Conservation (phyloP, 2,797 vertebrate genomes). For the Peromyscus melanophrys region DNA sequence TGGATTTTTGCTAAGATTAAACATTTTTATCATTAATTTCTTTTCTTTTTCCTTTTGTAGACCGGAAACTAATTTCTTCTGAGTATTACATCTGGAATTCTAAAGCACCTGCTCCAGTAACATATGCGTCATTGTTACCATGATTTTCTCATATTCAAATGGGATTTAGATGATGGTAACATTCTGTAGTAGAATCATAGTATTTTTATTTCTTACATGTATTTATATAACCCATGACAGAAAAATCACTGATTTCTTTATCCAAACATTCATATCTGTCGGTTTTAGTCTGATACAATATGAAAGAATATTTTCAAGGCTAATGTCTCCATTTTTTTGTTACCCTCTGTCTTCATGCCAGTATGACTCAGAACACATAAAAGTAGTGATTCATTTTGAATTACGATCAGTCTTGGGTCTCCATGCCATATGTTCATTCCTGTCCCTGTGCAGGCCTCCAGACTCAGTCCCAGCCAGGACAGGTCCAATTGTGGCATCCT, state of each 20-base stretch:
- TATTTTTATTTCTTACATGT: slow-evolving; percentile 66
- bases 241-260: slow-evolving; percentile 68
- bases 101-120: slow-evolving; percentile 93
- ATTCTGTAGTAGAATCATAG: slow-evolving; percentile 70
- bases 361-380: slow-evolving; percentile 47
- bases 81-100: slow-evolving; percentile 99
- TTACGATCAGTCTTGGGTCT: background rate
- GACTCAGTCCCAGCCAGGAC: background rate
- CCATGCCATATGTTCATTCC: background rate
- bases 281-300: slow-evolving; percentile 10
- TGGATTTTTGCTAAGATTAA: slow-evolving; percentile 61
- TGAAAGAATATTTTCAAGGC: slow-evolving; percentile 68
- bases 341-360: slow-evolving; percentile 62
- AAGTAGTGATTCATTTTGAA: background rate
- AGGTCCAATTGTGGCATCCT: background rate
- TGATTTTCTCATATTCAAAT: slow-evolving; percentile 79
- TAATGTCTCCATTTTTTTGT: slow-evolving; percentile 9
- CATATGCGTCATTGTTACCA: slow-evolving; percentile 87
- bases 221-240: slow-evolving; percentile 49
- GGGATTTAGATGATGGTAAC: slow-evolving; percentile 48
- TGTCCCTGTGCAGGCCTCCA: background rate
- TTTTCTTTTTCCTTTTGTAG: slow-evolving; percentile 88
- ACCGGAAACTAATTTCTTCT: slow-evolving; percentile 95
- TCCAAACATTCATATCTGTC: slow-evolving; percentile 46
- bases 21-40: slow-evolving; percentile 48